Conservation (phyloP, 1,140 invertebrate genomes). For the Neuroterus valhalla region DNA sequence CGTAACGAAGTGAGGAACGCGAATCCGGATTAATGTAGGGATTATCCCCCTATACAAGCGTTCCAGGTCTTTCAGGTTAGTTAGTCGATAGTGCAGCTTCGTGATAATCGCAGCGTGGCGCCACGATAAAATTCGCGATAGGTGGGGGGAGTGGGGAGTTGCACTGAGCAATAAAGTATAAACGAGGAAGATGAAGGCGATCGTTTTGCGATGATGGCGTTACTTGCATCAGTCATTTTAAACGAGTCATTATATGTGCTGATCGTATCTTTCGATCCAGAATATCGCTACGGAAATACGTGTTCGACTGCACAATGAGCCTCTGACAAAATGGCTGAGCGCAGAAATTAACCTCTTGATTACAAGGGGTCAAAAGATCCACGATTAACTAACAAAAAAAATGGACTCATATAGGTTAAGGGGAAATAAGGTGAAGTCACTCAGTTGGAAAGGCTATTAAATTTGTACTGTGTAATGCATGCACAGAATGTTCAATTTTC, state of each 20-base stretch:
- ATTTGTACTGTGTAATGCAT: no score
- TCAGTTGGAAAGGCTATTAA: neutral
- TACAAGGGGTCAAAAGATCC: neutral
- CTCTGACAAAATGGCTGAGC: neutral
- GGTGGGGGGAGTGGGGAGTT: neutral
- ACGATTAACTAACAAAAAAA: neutral
- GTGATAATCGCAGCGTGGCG: constrained; percentile 2
- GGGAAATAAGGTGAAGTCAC: neutral
- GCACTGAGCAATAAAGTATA: neutral
- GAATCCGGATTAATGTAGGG: constrained; percentile 2
- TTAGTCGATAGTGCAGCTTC: neutral
- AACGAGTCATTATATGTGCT: constrained; percentile 15
- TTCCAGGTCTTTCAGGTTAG: neutral
- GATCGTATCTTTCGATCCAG: neutral
- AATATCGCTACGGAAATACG: neutral
- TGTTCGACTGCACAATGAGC: neutral
- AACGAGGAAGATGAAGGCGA: neutral
- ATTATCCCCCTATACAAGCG: neutral
- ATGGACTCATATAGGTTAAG: neutral
- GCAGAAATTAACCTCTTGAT: constrained; percentile 9
- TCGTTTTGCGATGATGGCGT: constrained; percentile 11
- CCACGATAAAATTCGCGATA: neutral
- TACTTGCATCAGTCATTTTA: constrained; percentile 4
- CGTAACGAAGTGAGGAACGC: neutral
- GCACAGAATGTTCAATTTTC: no score